Base-by-base conservation (phyloP, 2,113 vertebrate genomes). In the Trichechus manatus region DNA sequence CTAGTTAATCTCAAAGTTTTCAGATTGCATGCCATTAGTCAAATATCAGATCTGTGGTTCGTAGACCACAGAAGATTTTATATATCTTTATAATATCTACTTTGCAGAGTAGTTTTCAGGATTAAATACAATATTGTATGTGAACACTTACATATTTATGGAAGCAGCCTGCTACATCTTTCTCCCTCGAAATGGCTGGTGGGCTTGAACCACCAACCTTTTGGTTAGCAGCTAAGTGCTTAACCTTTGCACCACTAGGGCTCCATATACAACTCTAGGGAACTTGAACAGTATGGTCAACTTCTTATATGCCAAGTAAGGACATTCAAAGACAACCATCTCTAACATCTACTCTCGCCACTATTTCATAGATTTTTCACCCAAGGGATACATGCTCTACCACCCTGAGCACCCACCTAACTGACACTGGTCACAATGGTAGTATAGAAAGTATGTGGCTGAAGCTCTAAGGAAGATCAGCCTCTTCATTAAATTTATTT, bases 281-380 rank as follows among this genome's bases (percentile, higher is more conserved):
- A 64, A 93, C 19, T 74, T 91, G 91, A 91, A 75, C 93, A 77
- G 47, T 74, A 83, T 36, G 25, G 8, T 79, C 59, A 66, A 44
- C 36, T 64, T 81, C 80, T 84, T 82, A 66, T 42, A 47, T 75
- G 83, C 36, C 70, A 75, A 33, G 36, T 68, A 79, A 86, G 39
- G 75, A 66, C n/a, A 53, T 85, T 89, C 78, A 27, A 70, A 93
- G 74, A 50, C 59, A 86, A 47, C 79, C n/a, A 70, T 14, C 1
- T 25, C 33, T 15, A 39, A 14, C 33, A 66, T 44, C 22, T 66
- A 20, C 20, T 88, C 68, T 84, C 22, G 47, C 31, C 36, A n/a
- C 29, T 56, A 68, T 87, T 82, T 82, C 82, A 79, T 93, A 56
- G 33, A 61, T 50, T 93, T 96, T 81, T 80, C 15, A 89, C 11